Evolutionary conservation across 2,113 vertebrate genomes (phyloP).

Genomic region (Pygoscelis antarcticus): DNA sequence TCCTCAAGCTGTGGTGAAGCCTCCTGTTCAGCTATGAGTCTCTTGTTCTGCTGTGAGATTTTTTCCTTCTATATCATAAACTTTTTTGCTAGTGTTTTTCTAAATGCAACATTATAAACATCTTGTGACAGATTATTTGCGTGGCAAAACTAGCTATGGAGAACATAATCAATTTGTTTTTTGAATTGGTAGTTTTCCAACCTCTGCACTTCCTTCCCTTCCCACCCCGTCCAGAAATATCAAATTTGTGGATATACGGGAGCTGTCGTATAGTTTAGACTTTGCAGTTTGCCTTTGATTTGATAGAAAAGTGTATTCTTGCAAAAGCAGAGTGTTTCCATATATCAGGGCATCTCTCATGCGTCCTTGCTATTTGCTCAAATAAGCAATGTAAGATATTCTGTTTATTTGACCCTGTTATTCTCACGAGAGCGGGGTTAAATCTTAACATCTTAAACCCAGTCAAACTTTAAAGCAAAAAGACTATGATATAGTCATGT

Average conservation of each 20-base stretch:
- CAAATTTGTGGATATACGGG: background rate
- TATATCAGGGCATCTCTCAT: background rate
- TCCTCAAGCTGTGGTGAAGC: background rate
- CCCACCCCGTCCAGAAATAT: background rate
- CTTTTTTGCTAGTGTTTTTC: background rate
- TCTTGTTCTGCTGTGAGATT: background rate
- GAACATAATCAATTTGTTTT: background rate
- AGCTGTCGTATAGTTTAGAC: background rate
- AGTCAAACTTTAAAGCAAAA: background rate
- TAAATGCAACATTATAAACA: background rate
- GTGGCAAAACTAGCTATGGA: background rate
- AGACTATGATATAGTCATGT: background rate
- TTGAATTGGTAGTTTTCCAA: background rate
- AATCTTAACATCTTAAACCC: background rate
- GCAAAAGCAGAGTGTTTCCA: background rate
- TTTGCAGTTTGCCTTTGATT: background rate
- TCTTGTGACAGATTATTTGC: background rate
- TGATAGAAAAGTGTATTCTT: background rate
- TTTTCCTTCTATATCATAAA: background rate
- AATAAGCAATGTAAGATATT: background rate
- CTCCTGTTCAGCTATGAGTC: background rate
- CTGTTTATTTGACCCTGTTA: background rate
- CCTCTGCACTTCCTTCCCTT: background rate
- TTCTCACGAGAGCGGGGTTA: background rate
- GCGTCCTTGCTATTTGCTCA: background rate